A percentile compares a stretch with the other conserved stretches of the same genome.
Evolutionary conservation across 1,140 invertebrate species (phyloP).

Genomic region (Kradibia gibbosae): DNA sequence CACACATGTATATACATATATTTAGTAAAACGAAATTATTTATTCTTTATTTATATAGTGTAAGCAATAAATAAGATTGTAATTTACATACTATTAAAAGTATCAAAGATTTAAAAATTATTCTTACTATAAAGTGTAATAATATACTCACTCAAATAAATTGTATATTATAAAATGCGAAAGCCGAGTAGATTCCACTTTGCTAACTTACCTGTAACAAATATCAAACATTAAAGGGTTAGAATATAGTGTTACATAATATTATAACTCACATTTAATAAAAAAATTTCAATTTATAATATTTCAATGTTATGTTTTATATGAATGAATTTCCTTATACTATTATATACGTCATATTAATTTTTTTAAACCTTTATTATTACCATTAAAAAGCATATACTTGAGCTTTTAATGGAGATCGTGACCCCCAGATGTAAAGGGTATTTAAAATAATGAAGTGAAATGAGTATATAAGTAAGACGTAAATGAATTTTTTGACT

Average conservation of each 20-base stretch:
- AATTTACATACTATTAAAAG: too few species aligned
- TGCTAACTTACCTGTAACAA: constrained; percentile 40
- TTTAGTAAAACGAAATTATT: too few species aligned
- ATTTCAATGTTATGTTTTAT: not conserved
- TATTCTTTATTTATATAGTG: too few species aligned
- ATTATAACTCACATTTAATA: too few species aligned
- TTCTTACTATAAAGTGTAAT: not conserved
- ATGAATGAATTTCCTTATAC: not conserved
- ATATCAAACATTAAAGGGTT: not conserved
- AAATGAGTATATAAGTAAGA: too few species aligned
- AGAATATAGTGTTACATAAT: not conserved
- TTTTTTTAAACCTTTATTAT: not conserved
- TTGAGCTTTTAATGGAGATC: not conserved
- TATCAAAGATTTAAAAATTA: too few species aligned
- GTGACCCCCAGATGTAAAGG: not conserved
- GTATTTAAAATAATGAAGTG: not conserved
- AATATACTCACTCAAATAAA: not conserved
- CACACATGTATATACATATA: too few species aligned
- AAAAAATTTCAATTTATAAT: not conserved
- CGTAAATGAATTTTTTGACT: too few species aligned
- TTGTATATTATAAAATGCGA: not conserved
- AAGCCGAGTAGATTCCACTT: not conserved
- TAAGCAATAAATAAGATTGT: too few species aligned
- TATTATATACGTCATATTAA: not conserved
- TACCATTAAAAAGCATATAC: not conserved